Percentiles rank a stretch among this genome's conserved stretches.
These are phyloP conservation scores for Actinia equina DNA, from an alignment of 64 coral and sea anemone species.

Conservation along the genomic window DNA sequence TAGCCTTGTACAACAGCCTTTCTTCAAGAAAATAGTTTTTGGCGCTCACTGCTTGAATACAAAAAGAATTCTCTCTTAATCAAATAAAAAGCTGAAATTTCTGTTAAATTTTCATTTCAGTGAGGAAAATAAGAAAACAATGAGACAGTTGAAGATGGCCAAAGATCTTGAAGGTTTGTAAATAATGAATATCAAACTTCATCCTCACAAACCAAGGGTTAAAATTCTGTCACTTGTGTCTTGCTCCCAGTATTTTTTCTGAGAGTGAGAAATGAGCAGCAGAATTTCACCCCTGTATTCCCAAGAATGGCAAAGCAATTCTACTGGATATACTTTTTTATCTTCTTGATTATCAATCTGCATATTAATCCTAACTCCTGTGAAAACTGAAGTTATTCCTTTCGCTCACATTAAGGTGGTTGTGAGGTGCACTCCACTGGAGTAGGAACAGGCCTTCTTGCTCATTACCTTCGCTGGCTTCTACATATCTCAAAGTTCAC, in stretches of 20 bases:
- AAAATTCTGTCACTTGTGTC: no score
- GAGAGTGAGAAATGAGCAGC: no score
- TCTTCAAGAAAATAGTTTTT: no score
- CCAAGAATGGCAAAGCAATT: no score
- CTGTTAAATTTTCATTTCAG: background rate
- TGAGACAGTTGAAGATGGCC: constrained; percentile 30
- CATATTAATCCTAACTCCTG: no score
- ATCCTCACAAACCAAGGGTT: background rate
- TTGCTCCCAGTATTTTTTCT: no score
- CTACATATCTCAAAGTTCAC: background rate
- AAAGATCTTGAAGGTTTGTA: constrained; percentile 41
- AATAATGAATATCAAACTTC: background rate
- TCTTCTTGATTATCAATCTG: background rate
- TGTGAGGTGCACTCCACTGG: constrained; percentile 50
- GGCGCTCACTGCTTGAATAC: no score
- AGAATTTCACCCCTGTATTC: no score
- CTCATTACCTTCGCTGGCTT: constrained; percentile 37
- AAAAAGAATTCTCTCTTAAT: no score
- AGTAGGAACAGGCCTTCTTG: constrained; percentile 48
- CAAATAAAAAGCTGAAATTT: background rate
- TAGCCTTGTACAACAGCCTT: no score
- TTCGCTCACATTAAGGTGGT: constrained; percentile 14
- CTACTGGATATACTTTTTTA: background rate
- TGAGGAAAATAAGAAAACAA: constrained; percentile 9
- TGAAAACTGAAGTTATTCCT: background rate